Evolutionary conservation across 92 coral and sea anemone genomes (phyloP), one percentile per base, ranked within the genome.

Genomic region (Phenganax marumi): DNA sequence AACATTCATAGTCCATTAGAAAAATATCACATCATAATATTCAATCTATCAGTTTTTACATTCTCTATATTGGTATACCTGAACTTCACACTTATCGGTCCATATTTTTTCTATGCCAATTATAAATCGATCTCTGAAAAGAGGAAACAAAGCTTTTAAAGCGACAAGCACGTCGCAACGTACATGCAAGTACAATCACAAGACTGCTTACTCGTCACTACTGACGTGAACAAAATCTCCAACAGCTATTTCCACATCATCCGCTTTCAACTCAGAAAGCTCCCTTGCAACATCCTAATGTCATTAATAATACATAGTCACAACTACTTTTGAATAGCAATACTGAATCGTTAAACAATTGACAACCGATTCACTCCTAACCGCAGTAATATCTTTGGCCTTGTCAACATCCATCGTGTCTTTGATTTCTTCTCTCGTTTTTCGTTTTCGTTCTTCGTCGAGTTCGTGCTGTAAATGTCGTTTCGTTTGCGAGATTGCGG

Each of bases 221-320:
- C 88, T 92, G 51, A 92, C 86, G 75, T 86, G 90, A 68, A 96
- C 97, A 82, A 88, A 96, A 70, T 96, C 97, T 16, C 99, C 99
- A 62, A 96, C 89, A 57, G 54, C 87, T 52, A 90, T 58, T 46
- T 77, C 73, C 19, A 58, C 46, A 63, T 78, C 73, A 49, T 52
- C 83, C 46, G 60, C 13, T 39, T 78, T 47, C 57, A 61, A 14
- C 60, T 78, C 83, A 78, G 55, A n/a, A 43, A 78, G 60, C 77
- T 49, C 46, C 21, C 23, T 72, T 16, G 22, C 57, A 13, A 21
- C 21, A 72, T 48, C 58, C 55, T 52, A 49, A 56, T 1, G 43
- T 5, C 2, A 33, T 66, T 77, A 53, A 60, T 56, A 1, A 85
- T 71, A 53, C 75, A 68, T 52, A 76, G 84, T 73, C 79, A 62